Percentiles rank a stretch among this genome's conserved stretches.
These are phyloP conservation scores for Entomobrya multifasciata DNA, from an alignment of 2,888 invertebrate genomes.

Conservation along the genomic window DNA sequence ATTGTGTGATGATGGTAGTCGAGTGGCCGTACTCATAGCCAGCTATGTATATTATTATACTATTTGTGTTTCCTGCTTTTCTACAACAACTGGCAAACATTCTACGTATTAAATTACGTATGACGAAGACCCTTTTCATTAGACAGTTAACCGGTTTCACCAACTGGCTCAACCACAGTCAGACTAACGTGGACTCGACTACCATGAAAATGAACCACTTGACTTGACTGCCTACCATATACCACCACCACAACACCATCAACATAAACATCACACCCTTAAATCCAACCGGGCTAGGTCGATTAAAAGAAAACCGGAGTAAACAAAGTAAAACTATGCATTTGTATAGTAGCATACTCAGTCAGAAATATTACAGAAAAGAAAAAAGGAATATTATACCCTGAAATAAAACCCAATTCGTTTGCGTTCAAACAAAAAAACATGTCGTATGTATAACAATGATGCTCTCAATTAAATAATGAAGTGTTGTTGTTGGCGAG, in stretches of 20 bases:
- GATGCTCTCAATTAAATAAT: constrained; percentile 34
- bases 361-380: background rate
- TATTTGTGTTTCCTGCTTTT: too few species aligned
- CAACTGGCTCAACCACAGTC: constrained; percentile 9
- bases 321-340: background rate
- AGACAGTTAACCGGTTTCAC: constrained; percentile 55
- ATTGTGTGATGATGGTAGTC: background rate
- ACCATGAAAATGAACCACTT: constrained; percentile 37
- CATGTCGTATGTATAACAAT: background rate
- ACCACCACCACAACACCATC: constrained; percentile 11
- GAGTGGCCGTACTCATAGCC: background rate
- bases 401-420: too few species aligned
- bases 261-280: constrained; percentile 39
- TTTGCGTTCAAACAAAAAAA: background rate
- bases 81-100: background rate
- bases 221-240: too few species aligned
- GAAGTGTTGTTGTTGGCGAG: background rate
- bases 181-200: background rate
- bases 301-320: constrained; percentile 29
- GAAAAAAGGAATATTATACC: too few species aligned
- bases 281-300: constrained; percentile 31
- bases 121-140: constrained; percentile 42
- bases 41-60: background rate
- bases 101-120: constrained; percentile 21
- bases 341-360: background rate